A percentile compares a stretch with the other conserved stretches of the same genome.
Evolutionary conservation across 1,140 invertebrate genomes (phyloP).

Genomic region (Solenopsis fugax): DNA sequence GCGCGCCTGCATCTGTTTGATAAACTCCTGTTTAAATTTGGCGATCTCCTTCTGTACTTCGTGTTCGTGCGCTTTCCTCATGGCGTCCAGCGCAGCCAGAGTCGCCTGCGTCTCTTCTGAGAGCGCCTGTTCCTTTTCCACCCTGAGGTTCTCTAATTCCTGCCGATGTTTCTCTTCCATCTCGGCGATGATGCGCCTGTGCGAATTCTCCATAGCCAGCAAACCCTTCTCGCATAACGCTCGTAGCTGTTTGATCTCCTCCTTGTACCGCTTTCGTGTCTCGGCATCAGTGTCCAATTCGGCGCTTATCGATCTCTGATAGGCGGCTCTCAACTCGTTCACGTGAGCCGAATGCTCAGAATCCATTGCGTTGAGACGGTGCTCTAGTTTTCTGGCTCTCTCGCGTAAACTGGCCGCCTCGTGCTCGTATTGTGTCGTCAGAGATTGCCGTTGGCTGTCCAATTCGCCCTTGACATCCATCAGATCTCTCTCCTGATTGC

Average conservation of each 20-base stretch:
- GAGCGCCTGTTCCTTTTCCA: constrained; percentile 95
- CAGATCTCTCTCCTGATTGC: constrained; percentile 81
- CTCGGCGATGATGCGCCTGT: constrained; percentile 93
- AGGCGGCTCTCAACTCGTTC: constrained; percentile 91
- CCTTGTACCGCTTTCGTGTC: constrained; percentile 92
- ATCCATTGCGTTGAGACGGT: constrained; percentile 90
- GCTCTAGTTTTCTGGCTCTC: constrained; percentile 89
- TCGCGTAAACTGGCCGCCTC: constrained; percentile 86
- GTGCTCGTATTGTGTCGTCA: constrained; percentile 84
- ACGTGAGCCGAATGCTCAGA: constrained; percentile 92
- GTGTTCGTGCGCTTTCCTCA: constrained; percentile 96
- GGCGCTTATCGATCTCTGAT: constrained; percentile 87
- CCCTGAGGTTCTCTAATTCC: constrained; percentile 90
- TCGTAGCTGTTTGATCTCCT: constrained; percentile 94
- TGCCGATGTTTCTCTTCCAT: constrained; percentile 94
- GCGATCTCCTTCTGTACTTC: constrained; percentile 95
- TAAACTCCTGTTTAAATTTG: constrained; percentile 95
- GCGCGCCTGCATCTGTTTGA: constrained; percentile 90
- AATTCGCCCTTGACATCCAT: constrained; percentile 85
- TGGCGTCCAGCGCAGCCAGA: constrained; percentile 94
- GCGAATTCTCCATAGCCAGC: constrained; percentile 95
- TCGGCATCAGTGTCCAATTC: constrained; percentile 88
- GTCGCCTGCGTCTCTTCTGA: constrained; percentile 96
- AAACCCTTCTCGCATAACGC: constrained; percentile 95
- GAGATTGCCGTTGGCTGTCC: constrained; percentile 85